A percentile compares a stretch with the other conserved stretches of the same genome.
Conservation (phyloP, 2,113 vertebrate species). For the Mugil cephalus region DNA sequence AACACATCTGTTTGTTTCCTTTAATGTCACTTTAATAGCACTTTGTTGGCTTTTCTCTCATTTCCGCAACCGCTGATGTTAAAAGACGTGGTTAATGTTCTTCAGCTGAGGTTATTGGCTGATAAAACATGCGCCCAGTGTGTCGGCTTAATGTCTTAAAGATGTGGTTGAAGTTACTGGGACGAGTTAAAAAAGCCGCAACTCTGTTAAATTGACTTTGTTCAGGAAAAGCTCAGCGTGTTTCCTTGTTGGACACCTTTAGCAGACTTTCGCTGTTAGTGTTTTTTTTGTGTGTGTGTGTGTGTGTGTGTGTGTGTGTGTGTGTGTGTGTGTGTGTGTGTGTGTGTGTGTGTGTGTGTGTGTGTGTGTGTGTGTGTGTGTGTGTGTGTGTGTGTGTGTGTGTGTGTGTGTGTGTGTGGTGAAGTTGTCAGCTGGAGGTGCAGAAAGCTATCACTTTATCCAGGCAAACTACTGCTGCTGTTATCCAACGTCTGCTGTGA, state of each 20-base stretch:
- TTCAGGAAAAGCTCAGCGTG: slow-evolving; percentile 26
- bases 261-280: neutral
- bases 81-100: neutral
- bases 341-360: too few relatives aligned
- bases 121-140: neutral
- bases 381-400: too few relatives aligned
- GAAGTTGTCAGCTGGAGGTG: too few relatives aligned
- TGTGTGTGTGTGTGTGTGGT: too few relatives aligned
- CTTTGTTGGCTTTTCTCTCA: neutral
- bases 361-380: too few relatives aligned
- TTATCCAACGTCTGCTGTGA: too few relatives aligned
- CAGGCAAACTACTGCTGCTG: too few relatives aligned
- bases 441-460: too few relatives aligned
- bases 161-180: slow-evolving; percentile 29
- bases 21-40: slow-evolving; percentile 2
- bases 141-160: slow-evolving; percentile 37
- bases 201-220: slow-evolving; percentile 31
- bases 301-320: too few relatives aligned
- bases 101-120: neutral
- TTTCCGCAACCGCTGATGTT: slow-evolving; percentile 13
- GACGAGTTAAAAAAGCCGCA: neutral
- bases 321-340: too few relatives aligned
- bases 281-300: neutral
- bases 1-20: slow-evolving; percentile 2
- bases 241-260: slow-evolving; percentile 15